Evolutionary conservation across 2,888 invertebrate genomes (phyloP), one percentile per base, ranked within the genome.

Genomic region (Cerceris rybyensis): DNA sequence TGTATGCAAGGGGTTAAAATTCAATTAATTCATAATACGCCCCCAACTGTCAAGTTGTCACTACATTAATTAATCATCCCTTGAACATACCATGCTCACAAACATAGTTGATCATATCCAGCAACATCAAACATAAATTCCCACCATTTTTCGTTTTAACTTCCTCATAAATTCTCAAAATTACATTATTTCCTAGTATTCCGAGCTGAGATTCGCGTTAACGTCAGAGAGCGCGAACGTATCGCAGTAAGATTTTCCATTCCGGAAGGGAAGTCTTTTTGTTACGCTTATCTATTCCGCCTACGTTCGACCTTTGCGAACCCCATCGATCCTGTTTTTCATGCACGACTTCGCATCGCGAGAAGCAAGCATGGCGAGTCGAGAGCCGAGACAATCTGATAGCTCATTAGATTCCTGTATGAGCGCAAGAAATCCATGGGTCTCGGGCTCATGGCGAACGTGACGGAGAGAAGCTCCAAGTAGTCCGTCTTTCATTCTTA

Each of bases 331-430:
- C 41, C 16, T 17, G 14, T 50, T 54, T 39, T 64, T 59, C 74
- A 28, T 65, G 52, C 46, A 59, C 46, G 54, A 60, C 16, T 65
- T 75, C 60, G 8, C 59, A 17, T 60, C 59, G 43, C 66, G 42
- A 41, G 17, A 58, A 8, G 39, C 55, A 61, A n/a, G 55, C 55
- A 55, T 55, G 16, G 55, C 17, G 11, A 55, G 55, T 55, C 59
- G 64, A 28, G 42, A 65, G 55, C 17, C 59, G 64, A 28, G 42
- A 65, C 59, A 57, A 61, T 2, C 43, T 28, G 75, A 71, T 60
- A 65, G 66, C 66, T 75, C 72, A 72, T 72, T 71, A 75, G 72
- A 67, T 61, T 46, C 61, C 46, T 14, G 57, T 17, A 66, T 50
- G 66, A 50, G 41, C 43, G 55, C 50, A 67, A 61, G 57, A 72